These are phyloP conservation scores for Hippocampus abdominalis DNA, from an alignment of 2,113 vertebrate species.

Conservation along the genomic window DNA sequence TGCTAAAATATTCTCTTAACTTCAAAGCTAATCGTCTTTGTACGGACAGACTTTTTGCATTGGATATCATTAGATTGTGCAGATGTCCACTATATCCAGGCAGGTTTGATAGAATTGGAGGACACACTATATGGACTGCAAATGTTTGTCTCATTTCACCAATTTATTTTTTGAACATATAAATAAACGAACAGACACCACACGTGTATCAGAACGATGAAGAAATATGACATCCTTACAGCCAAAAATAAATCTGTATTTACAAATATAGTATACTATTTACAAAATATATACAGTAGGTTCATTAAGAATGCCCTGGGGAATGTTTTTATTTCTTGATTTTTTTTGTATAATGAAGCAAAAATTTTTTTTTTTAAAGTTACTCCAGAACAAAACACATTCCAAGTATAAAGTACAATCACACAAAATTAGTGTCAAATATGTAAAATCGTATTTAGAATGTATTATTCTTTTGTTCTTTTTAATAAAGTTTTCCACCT, in stretches of 20 bases:
- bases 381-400: too few relatives aligned
- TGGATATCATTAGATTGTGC: neutral
- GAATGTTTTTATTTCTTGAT: slow-evolving; percentile 48
- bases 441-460: slow-evolving; percentile 8
- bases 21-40: too few relatives aligned
- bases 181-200: slow-evolving; percentile 59
- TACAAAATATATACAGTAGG: slow-evolving; percentile 43
- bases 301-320: slow-evolving; percentile 33
- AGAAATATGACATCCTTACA: neutral
- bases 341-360: slow-evolving; percentile 20
- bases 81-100: neutral
- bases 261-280: slow-evolving; percentile 45
- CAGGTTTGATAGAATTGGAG: neutral
- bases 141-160: neutral
- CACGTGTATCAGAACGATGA: slow-evolving; percentile 24
- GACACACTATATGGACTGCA: neutral
- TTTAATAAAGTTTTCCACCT: slow-evolving; percentile 13
- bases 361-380: too few relatives aligned
- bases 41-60: neutral
- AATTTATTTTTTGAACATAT: slow-evolving; percentile 63
- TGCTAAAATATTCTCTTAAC: too few relatives aligned
- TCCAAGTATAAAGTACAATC: neutral
- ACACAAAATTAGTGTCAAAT: slow-evolving; percentile 48
- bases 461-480: slow-evolving; percentile 14
- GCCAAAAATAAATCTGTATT: neutral